Percentiles rank a stretch among this genome's conserved stretches.
Evolutionary conservation across 2,113 vertebrate species (phyloP).

Genomic region (Clarias macrocephalus): DNA sequence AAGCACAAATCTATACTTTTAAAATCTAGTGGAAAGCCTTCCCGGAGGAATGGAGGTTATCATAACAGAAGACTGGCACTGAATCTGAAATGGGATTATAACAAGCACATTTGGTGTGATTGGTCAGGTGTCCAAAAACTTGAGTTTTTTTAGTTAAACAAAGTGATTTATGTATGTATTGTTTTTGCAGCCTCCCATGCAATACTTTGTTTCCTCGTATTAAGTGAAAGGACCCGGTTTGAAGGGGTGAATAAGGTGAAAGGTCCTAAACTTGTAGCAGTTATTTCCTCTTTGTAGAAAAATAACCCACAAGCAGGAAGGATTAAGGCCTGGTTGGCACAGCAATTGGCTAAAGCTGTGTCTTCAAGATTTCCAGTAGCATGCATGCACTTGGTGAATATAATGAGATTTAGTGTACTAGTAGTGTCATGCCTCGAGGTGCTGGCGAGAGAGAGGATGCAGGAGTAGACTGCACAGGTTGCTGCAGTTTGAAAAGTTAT

Average conservation of each 20-base stretch:
- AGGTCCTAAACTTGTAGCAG: conserved; percentile 6
- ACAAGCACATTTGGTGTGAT: background rate
- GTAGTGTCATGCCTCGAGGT: background rate
- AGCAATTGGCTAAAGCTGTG: background rate
- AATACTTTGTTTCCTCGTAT: background rate
- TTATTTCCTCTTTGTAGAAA: background rate
- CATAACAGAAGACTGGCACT: background rate
- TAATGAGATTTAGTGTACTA: background rate
- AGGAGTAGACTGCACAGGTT: background rate
- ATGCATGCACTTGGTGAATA: background rate
- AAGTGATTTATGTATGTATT: background rate
- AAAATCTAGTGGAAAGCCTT: background rate
- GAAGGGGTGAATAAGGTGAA: background rate
- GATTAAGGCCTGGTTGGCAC: conserved; percentile 15
- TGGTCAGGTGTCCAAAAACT: background rate
- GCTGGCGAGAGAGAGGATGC: background rate
- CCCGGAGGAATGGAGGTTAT: background rate
- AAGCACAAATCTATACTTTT: background rate
- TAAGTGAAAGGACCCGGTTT: background rate
- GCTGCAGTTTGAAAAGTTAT: background rate
- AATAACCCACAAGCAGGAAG: background rate
- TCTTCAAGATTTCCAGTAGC: background rate
- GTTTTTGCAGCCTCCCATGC: background rate
- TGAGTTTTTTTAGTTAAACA: background rate
- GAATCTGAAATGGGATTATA: background rate